Conservation (phyloP, 1,140 invertebrate species). For the Teleogryllus occipitalis region DNA sequence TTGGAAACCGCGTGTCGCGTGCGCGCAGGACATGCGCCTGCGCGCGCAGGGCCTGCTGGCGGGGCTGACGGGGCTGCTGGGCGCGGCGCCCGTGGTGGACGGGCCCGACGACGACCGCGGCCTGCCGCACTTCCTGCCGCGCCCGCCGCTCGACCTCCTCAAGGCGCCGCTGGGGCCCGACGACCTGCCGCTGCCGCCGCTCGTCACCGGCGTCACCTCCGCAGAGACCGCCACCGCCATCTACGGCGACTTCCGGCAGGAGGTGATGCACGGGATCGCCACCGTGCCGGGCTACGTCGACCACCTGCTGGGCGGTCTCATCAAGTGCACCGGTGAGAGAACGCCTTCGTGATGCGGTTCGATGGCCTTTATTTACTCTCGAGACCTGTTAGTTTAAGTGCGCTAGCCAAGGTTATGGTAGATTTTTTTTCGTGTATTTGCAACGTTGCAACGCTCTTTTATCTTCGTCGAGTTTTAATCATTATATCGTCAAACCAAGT, state of each 20-base stretch:
- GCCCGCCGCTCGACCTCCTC: slow-evolving; percentile 8
- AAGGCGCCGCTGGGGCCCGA: slow-evolving; percentile 25
- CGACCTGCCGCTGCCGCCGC: slow-evolving; percentile 47
- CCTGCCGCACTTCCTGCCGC: slow-evolving; percentile 17
- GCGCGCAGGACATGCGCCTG: background rate
- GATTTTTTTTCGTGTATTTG: too few relatives aligned
- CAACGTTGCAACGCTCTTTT: too few relatives aligned
- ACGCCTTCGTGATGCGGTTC: too few relatives aligned
- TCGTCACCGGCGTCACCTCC: slow-evolving; percentile 60
- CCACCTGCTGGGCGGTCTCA: background rate
- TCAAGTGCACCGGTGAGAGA: background rate
- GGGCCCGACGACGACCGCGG: slow-evolving; percentile 46
- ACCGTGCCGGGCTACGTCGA: background rate
- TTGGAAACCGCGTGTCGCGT: background rate
- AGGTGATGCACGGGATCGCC: background rate
- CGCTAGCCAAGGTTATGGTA: too few relatives aligned
- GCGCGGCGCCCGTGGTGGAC: slow-evolving; percentile 51
- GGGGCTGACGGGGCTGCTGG: slow-evolving; percentile 34
- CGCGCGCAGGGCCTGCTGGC: slow-evolving; percentile 7
- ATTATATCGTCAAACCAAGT: too few relatives aligned
- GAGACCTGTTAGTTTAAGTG: too few relatives aligned
- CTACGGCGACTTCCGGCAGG: slow-evolving; percentile 35
- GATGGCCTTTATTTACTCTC: too few relatives aligned
- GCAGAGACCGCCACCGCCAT: slow-evolving; percentile 57
- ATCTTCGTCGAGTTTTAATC: too few relatives aligned